Evolutionary conservation across 2,888 invertebrate genomes (phyloP), one percentile per base, ranked within the genome.

Genomic region (Nebria brevicollis): DNA sequence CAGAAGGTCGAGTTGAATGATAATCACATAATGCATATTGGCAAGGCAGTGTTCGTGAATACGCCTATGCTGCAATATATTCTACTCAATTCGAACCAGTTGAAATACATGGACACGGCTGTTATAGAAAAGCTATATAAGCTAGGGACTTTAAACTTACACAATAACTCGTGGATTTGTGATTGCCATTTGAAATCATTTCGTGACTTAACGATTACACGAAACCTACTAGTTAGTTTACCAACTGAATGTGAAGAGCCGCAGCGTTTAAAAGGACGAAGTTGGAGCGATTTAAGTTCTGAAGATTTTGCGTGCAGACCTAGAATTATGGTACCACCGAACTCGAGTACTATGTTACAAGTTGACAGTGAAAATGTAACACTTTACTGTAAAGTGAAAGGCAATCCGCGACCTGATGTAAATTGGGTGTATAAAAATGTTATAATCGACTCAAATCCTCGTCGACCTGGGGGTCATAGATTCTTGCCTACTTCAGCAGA

Each of bases 81-180:
- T 20, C 91, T 93, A 83, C 89, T 97, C 82, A 92, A 94, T 83
- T 92, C 93, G 66, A 97, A 97, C 87, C 93, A 92, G 85, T 89
- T 97, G 78, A 93, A 93, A 77, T 91, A 91, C 77, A 88, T 97
- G 74, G 87, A 88, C 41, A 90, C 92, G 73, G 93, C 93, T 82
- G 92, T 94, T 6, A 92, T 96, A 82, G 91, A 91, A 80, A 91
- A 92, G 54, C 89, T 96, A 77, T 91, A 91, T 1, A 93, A 93
- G 83, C 88, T 97, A 77, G 92, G 92, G 41, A 94, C 94, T 85
- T 90, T 97, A 70, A 94, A 94, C 78, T 90, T 97, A 0, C 93
- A 93, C 83, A 93, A 94, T 83, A 97, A 97, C 87, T 95, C 95
- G 0, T 97, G 97, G 97, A 92, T 94, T 82, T 97, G 97, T 87